Percentiles rank a stretch among this genome's conserved stretches.
These are phyloP conservation scores for Pseudochaenichthys georgianus DNA, from an alignment of 2,797 vertebrate species.

Conservation along the genomic window DNA sequence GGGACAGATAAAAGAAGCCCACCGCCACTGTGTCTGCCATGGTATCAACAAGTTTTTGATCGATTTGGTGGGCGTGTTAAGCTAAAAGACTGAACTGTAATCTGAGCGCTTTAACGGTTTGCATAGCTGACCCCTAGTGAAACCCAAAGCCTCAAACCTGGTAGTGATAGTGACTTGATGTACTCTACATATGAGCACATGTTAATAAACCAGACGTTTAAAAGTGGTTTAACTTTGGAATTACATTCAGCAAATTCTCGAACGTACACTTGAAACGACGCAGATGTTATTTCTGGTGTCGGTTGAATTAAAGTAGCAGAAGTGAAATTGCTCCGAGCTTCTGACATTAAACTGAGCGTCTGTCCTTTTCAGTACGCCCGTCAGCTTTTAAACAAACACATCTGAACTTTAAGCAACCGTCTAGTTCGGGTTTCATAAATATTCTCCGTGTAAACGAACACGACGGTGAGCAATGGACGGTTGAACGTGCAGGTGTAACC, in stretches of 20 bases:
- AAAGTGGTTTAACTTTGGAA: conserved; percentile 19
- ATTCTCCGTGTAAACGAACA: conserved; percentile 35
- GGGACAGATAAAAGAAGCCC: conserved; percentile 89
- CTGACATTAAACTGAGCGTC: conserved; percentile 48
- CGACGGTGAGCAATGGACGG: conserved; percentile 8
- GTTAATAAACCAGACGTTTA: conserved; percentile 16
- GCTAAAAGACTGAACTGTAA: conserved; percentile 24
- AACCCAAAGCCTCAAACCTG: conserved; percentile 16
- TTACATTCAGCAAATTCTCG: conserved; percentile 10
- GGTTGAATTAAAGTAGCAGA: conserved; percentile 6
- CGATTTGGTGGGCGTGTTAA: conserved; percentile 20
- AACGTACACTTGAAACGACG: conserved; percentile 32
- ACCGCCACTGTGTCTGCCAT: conserved; percentile 90
- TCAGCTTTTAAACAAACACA: conserved; percentile 56
- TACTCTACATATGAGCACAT: conserved; percentile 18
- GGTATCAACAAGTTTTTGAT: conserved; percentile 81
- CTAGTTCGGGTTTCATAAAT: conserved; percentile 36
- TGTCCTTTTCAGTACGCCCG: conserved; percentile 28
- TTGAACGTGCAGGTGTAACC: conserved; percentile 63
- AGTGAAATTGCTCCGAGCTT: conserved; percentile 12
- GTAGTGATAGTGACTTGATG: conserved; percentile 13
- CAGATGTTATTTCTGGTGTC: conserved; percentile 11
- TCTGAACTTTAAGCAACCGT: conserved; percentile 31
- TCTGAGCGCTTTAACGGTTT: conserved; percentile 28
- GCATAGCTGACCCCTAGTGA: conserved; percentile 27